Percentiles rank a stretch among this genome's conserved stretches.
Conservation (phyloP, 2,888 invertebrate genomes). For the Lucinisca nassula region DNA sequence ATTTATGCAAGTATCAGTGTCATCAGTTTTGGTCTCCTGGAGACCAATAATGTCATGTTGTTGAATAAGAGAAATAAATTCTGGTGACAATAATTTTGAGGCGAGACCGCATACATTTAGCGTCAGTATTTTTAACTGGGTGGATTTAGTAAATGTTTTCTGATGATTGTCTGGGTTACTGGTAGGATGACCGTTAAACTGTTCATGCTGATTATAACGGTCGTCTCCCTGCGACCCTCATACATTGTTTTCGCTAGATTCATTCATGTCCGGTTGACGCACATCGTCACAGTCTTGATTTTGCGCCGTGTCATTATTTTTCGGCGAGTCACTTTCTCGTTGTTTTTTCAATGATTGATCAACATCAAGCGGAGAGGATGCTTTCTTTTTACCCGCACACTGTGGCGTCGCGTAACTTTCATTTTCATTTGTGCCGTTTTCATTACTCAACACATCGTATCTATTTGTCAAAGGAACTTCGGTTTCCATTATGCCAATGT, state of each 20-base stretch:
- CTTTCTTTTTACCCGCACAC: no score
- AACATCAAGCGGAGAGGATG: no score
- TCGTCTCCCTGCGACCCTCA: background rate
- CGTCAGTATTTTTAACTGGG: background rate
- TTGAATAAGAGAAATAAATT: background rate
- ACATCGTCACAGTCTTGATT: background rate
- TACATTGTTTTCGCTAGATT: background rate
- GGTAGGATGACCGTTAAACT: background rate
- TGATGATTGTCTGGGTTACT: background rate
- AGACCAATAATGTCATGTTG: background rate
- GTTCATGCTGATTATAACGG: background rate
- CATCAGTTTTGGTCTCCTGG: background rate
- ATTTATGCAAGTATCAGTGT: background rate
- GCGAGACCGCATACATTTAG: background rate
- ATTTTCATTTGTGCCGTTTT: no score
- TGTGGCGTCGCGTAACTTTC: no score
- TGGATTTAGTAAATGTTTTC: no score
- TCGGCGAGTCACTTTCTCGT: no score
- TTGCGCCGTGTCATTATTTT: no score
- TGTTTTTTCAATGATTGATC: no score
- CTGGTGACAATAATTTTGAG: background rate
- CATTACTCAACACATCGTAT: no score
- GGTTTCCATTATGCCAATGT: no score
- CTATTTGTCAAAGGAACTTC: no score
- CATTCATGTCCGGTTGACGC: background rate